These are phyloP conservation scores for Tipula unca DNA, from an alignment of 2,888 invertebrate genomes.

Conservation along the genomic window DNA sequence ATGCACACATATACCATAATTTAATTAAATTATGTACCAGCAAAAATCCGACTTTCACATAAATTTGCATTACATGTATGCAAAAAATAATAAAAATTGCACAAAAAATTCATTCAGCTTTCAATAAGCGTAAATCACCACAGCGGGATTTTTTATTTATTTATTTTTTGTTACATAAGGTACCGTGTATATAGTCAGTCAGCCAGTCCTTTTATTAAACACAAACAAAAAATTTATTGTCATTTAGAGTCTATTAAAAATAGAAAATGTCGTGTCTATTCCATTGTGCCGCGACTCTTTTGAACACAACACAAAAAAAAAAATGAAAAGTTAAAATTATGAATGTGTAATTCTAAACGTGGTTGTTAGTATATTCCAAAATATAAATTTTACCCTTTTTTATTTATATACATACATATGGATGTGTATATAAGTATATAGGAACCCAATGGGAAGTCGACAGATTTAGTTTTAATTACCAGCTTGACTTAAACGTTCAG, in stretches of 20 bases:
- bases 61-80: not conserved
- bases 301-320: not conserved
- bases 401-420: not conserved
- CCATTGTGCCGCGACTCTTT: not conserved
- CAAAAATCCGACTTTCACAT: not conserved
- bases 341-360: not conserved
- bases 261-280: not conserved
- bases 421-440: not conserved
- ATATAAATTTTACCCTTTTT: not conserved
- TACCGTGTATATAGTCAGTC: not conserved
- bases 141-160: not conserved
- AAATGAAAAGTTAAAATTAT: not conserved
- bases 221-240: not conserved
- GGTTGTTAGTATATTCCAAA: not conserved
- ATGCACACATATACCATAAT: not conserved
- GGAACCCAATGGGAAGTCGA: not conserved
- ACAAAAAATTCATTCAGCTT: not conserved
- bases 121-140: not conserved
- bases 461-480: not conserved
- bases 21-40: not conserved
- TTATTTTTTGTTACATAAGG: not conserved
- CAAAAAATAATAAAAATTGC: not conserved
- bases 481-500: not conserved
- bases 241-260: constrained; percentile 3
- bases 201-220: not conserved